Evolutionary conservation across 1,140 invertebrate species (phyloP), one percentile per base, ranked within the genome.

Genomic region (Scaptomyza pallida): DNA sequence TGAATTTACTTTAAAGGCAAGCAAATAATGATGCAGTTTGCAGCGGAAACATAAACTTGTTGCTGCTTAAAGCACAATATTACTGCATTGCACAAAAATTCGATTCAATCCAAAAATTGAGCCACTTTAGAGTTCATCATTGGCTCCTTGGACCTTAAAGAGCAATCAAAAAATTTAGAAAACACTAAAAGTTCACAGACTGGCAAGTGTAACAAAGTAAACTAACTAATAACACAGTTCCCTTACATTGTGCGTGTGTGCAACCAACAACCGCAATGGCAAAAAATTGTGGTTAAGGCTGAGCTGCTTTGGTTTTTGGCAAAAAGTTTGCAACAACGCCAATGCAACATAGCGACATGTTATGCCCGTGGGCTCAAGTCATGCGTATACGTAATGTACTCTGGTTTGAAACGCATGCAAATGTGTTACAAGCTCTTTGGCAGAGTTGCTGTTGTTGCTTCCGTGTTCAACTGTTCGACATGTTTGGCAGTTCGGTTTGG

Each of bases 351-450:
- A n/a, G 67, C 61, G 59, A 50, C 56, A 54, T 83, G 65, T 78
- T 78, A 65, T 54, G 71, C 64, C 67, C 60, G 60, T 43, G 48
- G 54, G 26, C 48, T 57, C 52, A 47, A 75, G 3, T 57, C 57
- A 63, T 82, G 78, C 79, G 79, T 82, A 82, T 82, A 75, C 79
- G 79, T 78, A 83, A 83, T 83, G 74, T 71, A 64, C 21, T 26
- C 41, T 26, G 41, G 17, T 10, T 43, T 1, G n/a, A 50, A 10
- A 12, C 35, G 21, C 45, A 30, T 65, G 19, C 37, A 40, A 48
- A 59, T 51, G 63, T 16, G 19, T 47, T 26, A 8, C 35, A 35
- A 17, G 55, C 55, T 33, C 40, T 30, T 30, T 16, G 40, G 1
- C 8, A 4, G 23, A 26, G 23, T 16, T 37, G 3, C 0, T 4